A percentile compares a stretch with the other conserved stretches of the same genome.
These are phyloP conservation scores for Cryptoblepharus egeriae DNA, from an alignment of 2,797 vertebrate genomes.

Conservation along the genomic window DNA sequence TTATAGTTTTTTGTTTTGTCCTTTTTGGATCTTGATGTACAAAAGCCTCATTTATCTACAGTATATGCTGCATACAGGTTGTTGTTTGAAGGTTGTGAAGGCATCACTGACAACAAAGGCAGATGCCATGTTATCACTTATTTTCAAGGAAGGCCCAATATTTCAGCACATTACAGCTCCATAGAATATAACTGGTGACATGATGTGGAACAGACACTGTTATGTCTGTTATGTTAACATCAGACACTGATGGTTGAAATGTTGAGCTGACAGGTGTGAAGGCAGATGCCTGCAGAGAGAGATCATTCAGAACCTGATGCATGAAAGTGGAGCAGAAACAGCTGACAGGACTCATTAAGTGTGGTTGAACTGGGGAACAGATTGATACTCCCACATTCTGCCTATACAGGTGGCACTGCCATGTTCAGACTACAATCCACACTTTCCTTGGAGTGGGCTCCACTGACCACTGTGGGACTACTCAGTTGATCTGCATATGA, in stretches of 20 bases:
- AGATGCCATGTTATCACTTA: neutral
- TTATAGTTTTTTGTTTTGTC: too few species aligned
- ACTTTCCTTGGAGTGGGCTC: too few species aligned
- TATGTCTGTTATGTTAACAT: too few species aligned
- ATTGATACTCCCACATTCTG: neutral
- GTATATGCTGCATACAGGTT: constrained; percentile 10
- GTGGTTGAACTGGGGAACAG: neutral
- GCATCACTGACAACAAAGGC: neutral
- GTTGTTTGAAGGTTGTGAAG: constrained; percentile 24
- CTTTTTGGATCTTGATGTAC: neutral
- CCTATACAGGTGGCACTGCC: neutral
- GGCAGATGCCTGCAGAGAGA: constrained; percentile 1
- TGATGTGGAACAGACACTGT: neutral
- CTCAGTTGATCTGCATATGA: too few species aligned
- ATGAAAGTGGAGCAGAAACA: constrained; percentile 8
- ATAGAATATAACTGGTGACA: constrained; percentile 5
- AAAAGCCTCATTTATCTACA: constrained; percentile 5
- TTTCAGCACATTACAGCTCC: neutral
- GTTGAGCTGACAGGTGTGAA: constrained; percentile 28
- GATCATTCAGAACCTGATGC: constrained; percentile 1
- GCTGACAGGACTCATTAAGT: neutral
- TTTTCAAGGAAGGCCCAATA: constrained; percentile 12
- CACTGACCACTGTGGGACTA: too few species aligned
- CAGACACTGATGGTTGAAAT: constrained; percentile 9
- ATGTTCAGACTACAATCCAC: too few species aligned